Evolutionary conservation across 2,797 vertebrate genomes (phyloP).

Genomic region (Esox masquinongy): DNA sequence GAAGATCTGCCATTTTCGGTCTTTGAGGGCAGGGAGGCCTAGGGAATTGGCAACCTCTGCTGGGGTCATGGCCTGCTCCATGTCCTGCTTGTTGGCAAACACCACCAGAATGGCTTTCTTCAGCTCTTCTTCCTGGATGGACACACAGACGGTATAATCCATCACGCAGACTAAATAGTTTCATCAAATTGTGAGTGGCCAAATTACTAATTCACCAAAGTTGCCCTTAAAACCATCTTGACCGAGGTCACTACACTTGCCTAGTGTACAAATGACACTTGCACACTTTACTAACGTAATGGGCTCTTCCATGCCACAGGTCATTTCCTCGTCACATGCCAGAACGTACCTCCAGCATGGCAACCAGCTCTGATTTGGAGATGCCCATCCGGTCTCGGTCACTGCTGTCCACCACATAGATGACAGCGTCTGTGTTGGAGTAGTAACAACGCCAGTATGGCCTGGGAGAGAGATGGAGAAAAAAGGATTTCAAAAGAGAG

Average conservation of each 20-base stretch:
- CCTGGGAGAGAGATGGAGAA: slow-evolving; percentile 62
- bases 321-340: too few relatives aligned
- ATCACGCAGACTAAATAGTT: neutral
- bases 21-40: slow-evolving; percentile 92
- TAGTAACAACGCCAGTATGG: slow-evolving; percentile 99
- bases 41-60: slow-evolving; percentile 94
- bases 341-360: slow-evolving; percentile 91
- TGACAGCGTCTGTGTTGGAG: slow-evolving; percentile 97
- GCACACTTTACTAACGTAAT: neutral
- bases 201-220: neutral
- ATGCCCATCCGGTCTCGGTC: slow-evolving; percentile 98
- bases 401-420: slow-evolving; percentile 98
- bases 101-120: slow-evolving; percentile 98
- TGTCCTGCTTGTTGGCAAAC: slow-evolving; percentile 99
- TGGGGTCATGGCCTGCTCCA: slow-evolving; percentile 98
- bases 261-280: neutral
- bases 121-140: slow-evolving; percentile 90
- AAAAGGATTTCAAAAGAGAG: neutral
- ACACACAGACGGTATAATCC: neutral
- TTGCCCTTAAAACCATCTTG: neutral
- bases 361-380: slow-evolving; percentile 96
- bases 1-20: slow-evolving; percentile 99
- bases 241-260: neutral
- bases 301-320: neutral
- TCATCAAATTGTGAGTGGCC: neutral